A percentile compares a stretch with the other conserved stretches of the same genome.
Evolutionary conservation across 2,888 invertebrate species (phyloP).

Genomic region (Parnassius glacialis): DNA sequence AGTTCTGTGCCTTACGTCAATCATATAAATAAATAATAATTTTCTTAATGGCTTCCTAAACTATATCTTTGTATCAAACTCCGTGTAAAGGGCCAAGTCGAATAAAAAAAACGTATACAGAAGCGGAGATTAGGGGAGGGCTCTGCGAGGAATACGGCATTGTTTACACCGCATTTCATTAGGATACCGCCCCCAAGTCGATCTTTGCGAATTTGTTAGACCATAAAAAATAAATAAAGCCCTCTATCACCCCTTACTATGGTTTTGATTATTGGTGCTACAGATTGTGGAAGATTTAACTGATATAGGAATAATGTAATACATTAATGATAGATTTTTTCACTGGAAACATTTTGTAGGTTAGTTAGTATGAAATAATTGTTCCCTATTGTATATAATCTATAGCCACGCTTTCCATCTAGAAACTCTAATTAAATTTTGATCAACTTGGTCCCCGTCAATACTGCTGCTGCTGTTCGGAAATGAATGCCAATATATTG

Average conservation of each 20-base stretch:
- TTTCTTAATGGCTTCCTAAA: conserved; percentile 15
- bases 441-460: too few relatives aligned
- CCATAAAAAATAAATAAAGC: conserved; percentile 68
- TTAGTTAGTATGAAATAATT: too few relatives aligned
- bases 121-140: conserved; percentile 33
- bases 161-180: conserved; percentile 74
- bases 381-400: too few relatives aligned
- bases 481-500: too few relatives aligned
- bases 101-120: conserved; percentile 39
- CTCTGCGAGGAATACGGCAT: conserved; percentile 59
- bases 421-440: too few relatives aligned
- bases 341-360: too few relatives aligned
- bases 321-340: too few relatives aligned
- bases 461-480: too few relatives aligned
- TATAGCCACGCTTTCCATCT: too few relatives aligned
- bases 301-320: background rate
- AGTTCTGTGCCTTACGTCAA: too few relatives aligned
- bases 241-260: conserved; percentile 41
- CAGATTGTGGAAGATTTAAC: conserved; percentile 6
- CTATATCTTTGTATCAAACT: conserved; percentile 18
- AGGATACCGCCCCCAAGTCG: conserved; percentile 44
- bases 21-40: conserved; percentile 5
- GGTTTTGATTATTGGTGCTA: conserved; percentile 37
- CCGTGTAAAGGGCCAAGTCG: conserved; percentile 28
- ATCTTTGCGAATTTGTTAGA: conserved; percentile 52